Percentiles rank a stretch among this genome's conserved stretches.
Conservation (phyloP, 1,140 invertebrate genomes). For the Dreissena polymorpha region DNA sequence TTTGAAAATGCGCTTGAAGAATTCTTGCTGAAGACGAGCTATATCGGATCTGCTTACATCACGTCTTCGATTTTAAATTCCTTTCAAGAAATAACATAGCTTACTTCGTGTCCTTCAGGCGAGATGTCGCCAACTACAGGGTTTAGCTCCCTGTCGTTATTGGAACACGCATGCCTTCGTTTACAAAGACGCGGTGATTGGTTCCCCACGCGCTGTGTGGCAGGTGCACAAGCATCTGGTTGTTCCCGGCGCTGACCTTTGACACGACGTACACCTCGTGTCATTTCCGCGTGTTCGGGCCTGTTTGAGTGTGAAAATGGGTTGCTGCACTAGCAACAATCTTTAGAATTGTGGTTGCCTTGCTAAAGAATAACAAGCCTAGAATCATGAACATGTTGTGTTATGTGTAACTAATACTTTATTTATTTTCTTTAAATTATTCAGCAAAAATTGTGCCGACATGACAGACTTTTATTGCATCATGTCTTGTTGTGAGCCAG, state of each 20-base stretch:
- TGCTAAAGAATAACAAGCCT: too few species aligned
- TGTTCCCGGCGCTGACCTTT: constrained; percentile 54
- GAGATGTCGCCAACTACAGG: constrained; percentile 68
- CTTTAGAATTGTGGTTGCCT: too few species aligned
- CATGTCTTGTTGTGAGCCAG: too few species aligned
- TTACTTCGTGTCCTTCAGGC: constrained; percentile 59
- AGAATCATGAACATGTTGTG: too few species aligned
- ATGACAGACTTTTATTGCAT: too few species aligned
- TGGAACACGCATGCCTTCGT: constrained; percentile 36
- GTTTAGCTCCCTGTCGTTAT: constrained; percentile 49
- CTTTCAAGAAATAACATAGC: not conserved
- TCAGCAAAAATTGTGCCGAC: too few species aligned
- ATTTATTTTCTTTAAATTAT: too few species aligned
- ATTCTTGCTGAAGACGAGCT: not conserved
- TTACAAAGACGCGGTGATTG: constrained; percentile 35
- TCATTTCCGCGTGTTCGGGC: too few species aligned
- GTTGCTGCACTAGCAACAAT: too few species aligned
- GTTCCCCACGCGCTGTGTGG: constrained; percentile 60
- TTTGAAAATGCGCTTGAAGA: not conserved
- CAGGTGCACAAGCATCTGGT: constrained; percentile 59
- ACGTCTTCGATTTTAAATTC: not conserved
- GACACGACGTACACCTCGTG: constrained; percentile 66
- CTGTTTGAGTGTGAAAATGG: too few species aligned
- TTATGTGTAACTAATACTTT: too few species aligned
- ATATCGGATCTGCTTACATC: not conserved